A percentile compares a stretch with the other conserved stretches of the same genome.
Conservation (phyloP, 2,113 vertebrate species). For the Thalassoma bifasciatum region DNA sequence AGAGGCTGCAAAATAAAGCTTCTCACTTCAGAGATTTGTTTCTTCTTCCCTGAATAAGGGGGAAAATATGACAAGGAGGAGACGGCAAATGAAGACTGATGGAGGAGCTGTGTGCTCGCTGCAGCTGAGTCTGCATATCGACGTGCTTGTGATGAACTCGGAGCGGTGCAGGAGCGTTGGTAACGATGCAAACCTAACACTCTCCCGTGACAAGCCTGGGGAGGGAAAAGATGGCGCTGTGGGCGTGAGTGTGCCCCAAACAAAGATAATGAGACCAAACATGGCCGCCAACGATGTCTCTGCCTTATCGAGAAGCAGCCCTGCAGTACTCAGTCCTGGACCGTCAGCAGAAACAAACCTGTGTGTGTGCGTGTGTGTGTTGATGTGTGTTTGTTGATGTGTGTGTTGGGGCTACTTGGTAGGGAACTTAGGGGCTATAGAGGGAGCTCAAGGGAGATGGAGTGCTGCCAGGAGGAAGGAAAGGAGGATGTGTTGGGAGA, state of each 20-base stretch:
- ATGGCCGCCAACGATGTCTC: constrained; percentile 28
- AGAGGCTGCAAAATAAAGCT: constrained; percentile 23
- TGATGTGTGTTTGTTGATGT: constrained; percentile 11
- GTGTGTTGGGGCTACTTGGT: constrained; percentile 12
- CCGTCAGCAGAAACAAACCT: constrained; percentile 63
- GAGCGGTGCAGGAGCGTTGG: constrained; percentile 31
- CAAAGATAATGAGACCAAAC: constrained; percentile 50
- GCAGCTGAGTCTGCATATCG: constrained; percentile 68
- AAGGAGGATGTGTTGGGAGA: constrained; percentile 44
- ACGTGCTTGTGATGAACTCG: constrained; percentile 60
- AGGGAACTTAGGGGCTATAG: constrained; percentile 22
- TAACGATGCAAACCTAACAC: constrained; percentile 58
- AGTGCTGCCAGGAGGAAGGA: constrained; percentile 28
- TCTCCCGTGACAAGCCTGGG: constrained; percentile 27
- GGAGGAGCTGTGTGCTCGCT: constrained; percentile 47
- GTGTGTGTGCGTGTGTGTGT: constrained; percentile 9
- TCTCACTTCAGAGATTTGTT: constrained; percentile 43
- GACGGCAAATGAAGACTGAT: constrained; percentile 77
- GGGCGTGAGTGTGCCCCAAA: not conserved
- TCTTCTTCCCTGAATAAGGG: constrained; percentile 22
- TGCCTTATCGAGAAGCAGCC: constrained; percentile 56
- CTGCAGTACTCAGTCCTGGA: constrained; percentile 42
- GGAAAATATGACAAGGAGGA: constrained; percentile 39
- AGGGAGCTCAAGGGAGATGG: constrained; percentile 43
- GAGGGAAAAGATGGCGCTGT: constrained; percentile 13